Percentiles rank a stretch among this genome's conserved stretches.
Evolutionary conservation across 2,797 vertebrate species (phyloP).

Genomic region (Pangasius mekongensis): DNA sequence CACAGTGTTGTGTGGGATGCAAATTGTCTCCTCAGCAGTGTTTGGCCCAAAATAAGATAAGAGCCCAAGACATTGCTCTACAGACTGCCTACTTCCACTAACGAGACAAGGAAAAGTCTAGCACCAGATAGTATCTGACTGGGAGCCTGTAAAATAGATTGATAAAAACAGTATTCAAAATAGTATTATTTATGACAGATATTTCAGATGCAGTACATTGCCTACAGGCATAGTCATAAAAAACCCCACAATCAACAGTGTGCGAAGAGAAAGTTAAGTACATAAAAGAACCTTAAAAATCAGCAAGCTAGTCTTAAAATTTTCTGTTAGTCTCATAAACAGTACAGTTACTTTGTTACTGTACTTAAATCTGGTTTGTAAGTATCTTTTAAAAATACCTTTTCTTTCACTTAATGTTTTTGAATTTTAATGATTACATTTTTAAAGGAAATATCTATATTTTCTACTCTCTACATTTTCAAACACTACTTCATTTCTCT

Average conservation of each 20-base stretch:
- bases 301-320: no score
- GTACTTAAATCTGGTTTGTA: neutral
- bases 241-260: neutral
- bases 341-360: neutral
- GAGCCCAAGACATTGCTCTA: slow-evolving; percentile 55
- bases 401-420: neutral
- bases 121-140: slow-evolving; percentile 22
- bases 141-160: neutral
- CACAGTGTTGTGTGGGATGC: slow-evolving; percentile 71
- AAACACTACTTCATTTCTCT: neutral
- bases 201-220: neutral
- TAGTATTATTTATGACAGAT: slow-evolving; percentile 1
- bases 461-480: neutral
- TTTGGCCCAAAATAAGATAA: slow-evolving; percentile 79
- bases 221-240: neutral
- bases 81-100: slow-evolving; percentile 68
- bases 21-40: slow-evolving; percentile 73
- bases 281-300: neutral
- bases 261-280: neutral
- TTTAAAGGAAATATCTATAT: neutral
- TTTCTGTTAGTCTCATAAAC: neutral
- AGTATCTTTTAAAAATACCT: neutral
- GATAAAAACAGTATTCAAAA: neutral
- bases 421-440: neutral
- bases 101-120: slow-evolving; percentile 60